A percentile compares a stretch with the other conserved stretches of the same genome.
These are phyloP conservation scores for Brachypteracias leptosomus DNA, from an alignment of 2,113 vertebrate species.

Conservation along the genomic window DNA sequence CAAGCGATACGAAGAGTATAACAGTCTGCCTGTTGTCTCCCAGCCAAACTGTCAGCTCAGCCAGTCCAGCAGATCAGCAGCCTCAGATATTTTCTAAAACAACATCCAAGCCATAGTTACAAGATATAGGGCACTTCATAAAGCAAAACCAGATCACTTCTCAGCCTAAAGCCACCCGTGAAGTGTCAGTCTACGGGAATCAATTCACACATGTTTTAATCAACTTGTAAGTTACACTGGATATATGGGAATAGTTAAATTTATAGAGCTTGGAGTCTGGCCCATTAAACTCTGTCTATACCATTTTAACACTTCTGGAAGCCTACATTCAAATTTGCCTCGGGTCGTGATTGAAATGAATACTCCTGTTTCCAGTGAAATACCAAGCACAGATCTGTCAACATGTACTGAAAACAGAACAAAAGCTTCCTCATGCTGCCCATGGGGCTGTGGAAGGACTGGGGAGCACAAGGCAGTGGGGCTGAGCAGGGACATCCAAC, in stretches of 20 bases:
- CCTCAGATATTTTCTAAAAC: not conserved
- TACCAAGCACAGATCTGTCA: not conserved
- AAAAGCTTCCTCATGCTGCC: not conserved
- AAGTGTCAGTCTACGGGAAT: constrained; percentile 48
- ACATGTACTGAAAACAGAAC: fast-evolving
- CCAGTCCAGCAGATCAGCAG: not conserved
- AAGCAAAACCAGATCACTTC: constrained; percentile 8
- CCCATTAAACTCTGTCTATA: constrained; percentile 47
- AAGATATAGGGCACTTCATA: not conserved
- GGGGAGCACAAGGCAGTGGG: fast-evolving
- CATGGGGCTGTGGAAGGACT: fast-evolving
- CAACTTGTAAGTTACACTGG: constrained; percentile 48
- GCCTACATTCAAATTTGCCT: constrained; percentile 30
- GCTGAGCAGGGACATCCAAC: fast-evolving
- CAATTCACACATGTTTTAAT: constrained; percentile 58
- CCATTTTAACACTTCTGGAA: constrained; percentile 50
- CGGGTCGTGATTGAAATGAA: not conserved
- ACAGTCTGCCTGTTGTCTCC: not conserved
- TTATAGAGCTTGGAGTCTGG: constrained; percentile 60
- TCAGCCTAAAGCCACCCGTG: constrained; percentile 36
- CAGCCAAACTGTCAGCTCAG: not conserved
- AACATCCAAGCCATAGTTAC: not conserved
- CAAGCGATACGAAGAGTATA: not conserved
- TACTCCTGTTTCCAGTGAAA: not conserved
- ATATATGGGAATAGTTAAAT: constrained; percentile 64